Percentiles rank a stretch among this genome's conserved stretches.
Conservation (phyloP, 2,888 invertebrate genomes). For the Chirona hameri region DNA sequence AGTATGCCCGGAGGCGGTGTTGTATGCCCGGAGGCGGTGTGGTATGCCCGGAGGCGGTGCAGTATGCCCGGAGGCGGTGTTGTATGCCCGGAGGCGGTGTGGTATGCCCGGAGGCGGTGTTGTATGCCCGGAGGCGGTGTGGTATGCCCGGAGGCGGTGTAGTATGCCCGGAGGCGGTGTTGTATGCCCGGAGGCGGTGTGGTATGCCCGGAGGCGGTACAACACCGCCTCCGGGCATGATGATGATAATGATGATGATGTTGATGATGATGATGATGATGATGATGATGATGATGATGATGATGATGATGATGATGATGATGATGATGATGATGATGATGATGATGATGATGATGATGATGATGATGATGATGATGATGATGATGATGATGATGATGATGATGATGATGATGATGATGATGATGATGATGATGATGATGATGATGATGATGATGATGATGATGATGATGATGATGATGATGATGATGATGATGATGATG, state of each 20-base stretch:
- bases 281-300: conserved; percentile 22
- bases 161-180: too few species aligned
- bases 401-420: conserved; percentile 22
- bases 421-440: conserved; percentile 22
- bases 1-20: too few species aligned
- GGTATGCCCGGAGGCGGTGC: too few species aligned
- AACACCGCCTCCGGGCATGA: too few species aligned
- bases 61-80: too few species aligned
- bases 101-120: too few species aligned
- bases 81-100: too few species aligned
- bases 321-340: conserved; percentile 22
- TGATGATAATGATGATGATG: conserved; percentile 22
- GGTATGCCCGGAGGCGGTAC: too few species aligned
- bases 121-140: too few species aligned
- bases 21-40: too few species aligned
- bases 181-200: too few species aligned
- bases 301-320: conserved; percentile 22
- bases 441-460: conserved; percentile 22
- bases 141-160: too few species aligned
- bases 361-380: conserved; percentile 22
- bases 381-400: conserved; percentile 22
- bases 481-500: conserved; percentile 22
- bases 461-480: conserved; percentile 22
- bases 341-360: conserved; percentile 22
- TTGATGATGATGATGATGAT: conserved; percentile 9